A percentile compares a stretch with the other conserved stretches of the same genome.
Evolutionary conservation across 2,797 vertebrate species (phyloP).

Genomic region (Huso huso): DNA sequence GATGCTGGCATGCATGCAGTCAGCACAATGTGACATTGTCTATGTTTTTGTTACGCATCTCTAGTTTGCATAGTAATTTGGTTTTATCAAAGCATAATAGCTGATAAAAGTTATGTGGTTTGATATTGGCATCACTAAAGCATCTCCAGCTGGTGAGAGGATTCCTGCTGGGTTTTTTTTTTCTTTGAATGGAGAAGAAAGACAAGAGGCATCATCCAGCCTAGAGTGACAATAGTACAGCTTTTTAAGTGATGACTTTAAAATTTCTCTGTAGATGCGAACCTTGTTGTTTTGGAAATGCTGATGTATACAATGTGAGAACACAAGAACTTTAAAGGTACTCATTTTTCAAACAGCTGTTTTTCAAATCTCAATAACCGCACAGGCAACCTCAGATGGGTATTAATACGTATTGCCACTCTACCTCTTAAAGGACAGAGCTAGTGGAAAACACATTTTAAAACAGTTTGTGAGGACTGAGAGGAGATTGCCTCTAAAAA

Average conservation of each 20-base stretch:
- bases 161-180: constrained; percentile 12
- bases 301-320: background rate
- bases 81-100: constrained; percentile 52
- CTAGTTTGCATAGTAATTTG: constrained; percentile 43
- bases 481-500: constrained; percentile 54
- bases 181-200: constrained; percentile 4
- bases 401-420: background rate
- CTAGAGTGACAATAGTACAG: background rate
- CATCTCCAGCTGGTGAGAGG: constrained; percentile 13
- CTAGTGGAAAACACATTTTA: constrained; percentile 30
- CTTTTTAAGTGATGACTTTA: background rate
- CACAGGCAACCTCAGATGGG: background rate
- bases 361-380: background rate
- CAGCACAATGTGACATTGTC: background rate
- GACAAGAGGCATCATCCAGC: constrained; percentile 2
- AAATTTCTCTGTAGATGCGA: background rate
- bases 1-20: background rate
- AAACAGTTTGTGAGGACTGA: constrained; percentile 44
- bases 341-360: constrained; percentile 7
- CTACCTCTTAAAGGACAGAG: constrained; percentile 27
- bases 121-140: constrained; percentile 33
- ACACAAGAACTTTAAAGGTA: constrained; percentile 15
- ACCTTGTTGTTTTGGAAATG: background rate
- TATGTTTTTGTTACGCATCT: constrained; percentile 9
- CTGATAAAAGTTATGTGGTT: constrained; percentile 51